Evolutionary conservation across 2,113 vertebrate species (phyloP).

Genomic region (Zootoca vivipara): DNA sequence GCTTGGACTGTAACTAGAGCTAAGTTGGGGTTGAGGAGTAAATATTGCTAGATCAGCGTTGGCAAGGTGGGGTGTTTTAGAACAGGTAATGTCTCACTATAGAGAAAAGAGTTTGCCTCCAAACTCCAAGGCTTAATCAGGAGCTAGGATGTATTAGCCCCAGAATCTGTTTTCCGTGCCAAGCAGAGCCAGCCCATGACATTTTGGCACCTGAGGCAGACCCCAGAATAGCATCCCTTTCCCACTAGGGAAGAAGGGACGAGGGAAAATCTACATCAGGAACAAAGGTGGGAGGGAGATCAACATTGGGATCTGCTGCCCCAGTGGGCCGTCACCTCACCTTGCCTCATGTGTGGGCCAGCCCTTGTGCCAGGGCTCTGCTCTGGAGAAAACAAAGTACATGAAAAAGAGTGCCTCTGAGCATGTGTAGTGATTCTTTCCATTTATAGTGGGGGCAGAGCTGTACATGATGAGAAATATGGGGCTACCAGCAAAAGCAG

Average conservation of each 20-base stretch:
- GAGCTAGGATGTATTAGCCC: background rate
- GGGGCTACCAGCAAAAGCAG: background rate
- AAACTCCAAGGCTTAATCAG: background rate
- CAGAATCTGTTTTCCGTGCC: background rate
- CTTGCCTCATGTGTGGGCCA: too few relatives aligned
- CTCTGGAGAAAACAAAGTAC: background rate
- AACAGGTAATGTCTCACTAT: background rate
- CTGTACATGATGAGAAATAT: too few relatives aligned
- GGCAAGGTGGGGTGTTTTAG: background rate
- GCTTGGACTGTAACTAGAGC: conserved; percentile 11
- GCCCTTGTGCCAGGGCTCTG: background rate
- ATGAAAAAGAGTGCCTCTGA: background rate
- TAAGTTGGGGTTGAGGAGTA: conserved; percentile 1
- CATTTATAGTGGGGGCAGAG: background rate
- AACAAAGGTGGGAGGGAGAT: too few relatives aligned
- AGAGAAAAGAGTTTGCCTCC: background rate
- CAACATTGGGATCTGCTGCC: too few relatives aligned
- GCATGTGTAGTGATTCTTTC: background rate
- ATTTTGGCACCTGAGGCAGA: too few relatives aligned
- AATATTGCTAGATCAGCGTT: background rate
- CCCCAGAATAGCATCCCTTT: too few relatives aligned
- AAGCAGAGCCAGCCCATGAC: too few relatives aligned
- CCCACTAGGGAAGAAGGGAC: too few relatives aligned
- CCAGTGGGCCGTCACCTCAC: too few relatives aligned
- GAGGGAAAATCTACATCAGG: too few relatives aligned